Evolutionary conservation across 1,140 invertebrate genomes (phyloP), one percentile per base, ranked within the genome.

Genomic region (Arctopsyche grandis): DNA sequence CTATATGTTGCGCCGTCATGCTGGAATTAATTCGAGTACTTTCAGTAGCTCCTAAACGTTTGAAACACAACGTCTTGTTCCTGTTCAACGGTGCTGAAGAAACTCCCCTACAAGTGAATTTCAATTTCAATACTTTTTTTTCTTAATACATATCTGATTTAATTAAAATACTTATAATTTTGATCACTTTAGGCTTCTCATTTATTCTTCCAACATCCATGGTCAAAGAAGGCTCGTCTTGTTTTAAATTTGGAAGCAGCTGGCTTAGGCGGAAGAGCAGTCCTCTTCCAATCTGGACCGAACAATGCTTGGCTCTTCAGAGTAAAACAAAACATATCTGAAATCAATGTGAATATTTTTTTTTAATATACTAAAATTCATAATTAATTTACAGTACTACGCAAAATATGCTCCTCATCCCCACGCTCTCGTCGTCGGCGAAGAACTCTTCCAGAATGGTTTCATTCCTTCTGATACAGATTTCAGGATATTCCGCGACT

Each of bases 41-140:
- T 5, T 89, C 94, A 0, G 88, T 89, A 69, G 84, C 87, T 12
- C 82, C 85, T 0, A 82, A 83, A 9, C 87, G 90, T 9, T 86
- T 94, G 7, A 88, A 86, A 80, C 86, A 90, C 78, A 90, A 89
- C 66, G 86, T 96, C 0, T 88, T 96, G 38, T 95, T 96, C 84
- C 86, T 95, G 0, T 96, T 95, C 83, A 96, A 96, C 84, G 94
- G 94, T 21, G 94, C 93, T 16, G 93, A 94, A 85, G 94, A 95
- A 85, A 93, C 91, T 82, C 86, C 89, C 16, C 83, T 94, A 52
- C 84, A 86, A 83, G 87, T 88, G 77, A 21, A 60, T 5, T 60
- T 16, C 9, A 60, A 9, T 21, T 60, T 21, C 21, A 60, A 21
- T 21, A 60, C 58, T 26, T 26, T n/a, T n/a, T n/a, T n/a, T 66